phyloP scores from a whole-genome alignment of 2,797 vertebrate genomes.

The Chrysolophus pictus region DNA sequence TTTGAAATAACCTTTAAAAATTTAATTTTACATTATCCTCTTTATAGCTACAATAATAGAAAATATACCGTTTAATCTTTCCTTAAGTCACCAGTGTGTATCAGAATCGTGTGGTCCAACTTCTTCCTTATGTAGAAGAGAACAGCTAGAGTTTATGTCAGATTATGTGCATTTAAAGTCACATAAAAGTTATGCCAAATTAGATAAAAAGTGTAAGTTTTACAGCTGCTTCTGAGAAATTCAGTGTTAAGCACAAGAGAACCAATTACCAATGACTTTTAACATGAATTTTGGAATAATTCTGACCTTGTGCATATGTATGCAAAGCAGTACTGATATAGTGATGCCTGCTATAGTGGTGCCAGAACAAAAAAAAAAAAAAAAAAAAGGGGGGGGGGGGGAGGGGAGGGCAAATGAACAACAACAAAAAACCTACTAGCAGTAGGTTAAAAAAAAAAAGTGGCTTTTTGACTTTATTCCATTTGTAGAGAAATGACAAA shows the following conservation, averaged over 20 bases:
- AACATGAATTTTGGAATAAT: background rate
- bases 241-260: background rate
- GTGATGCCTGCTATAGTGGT: background rate
- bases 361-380: background rate
- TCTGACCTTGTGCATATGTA: background rate
- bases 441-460: too few species aligned
- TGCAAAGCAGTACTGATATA: background rate
- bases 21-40: background rate
- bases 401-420: background rate
- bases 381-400: background rate
- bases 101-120: background rate
- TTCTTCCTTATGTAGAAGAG: background rate
- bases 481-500: background rate
- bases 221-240: background rate
- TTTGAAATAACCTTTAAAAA: background rate
- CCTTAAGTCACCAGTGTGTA: background rate
- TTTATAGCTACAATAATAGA: background rate
- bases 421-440: too few species aligned
- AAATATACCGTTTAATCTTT: background rate
- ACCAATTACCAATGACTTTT: background rate
- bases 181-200: background rate
- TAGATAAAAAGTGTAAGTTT: fast-evolving
- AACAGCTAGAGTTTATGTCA: background rate
- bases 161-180: background rate
- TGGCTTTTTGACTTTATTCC: background rate